Percentiles rank a stretch among this genome's conserved stretches.
Conservation (phyloP, 2,113 vertebrate genomes). For the Pungitius pungitius region DNA sequence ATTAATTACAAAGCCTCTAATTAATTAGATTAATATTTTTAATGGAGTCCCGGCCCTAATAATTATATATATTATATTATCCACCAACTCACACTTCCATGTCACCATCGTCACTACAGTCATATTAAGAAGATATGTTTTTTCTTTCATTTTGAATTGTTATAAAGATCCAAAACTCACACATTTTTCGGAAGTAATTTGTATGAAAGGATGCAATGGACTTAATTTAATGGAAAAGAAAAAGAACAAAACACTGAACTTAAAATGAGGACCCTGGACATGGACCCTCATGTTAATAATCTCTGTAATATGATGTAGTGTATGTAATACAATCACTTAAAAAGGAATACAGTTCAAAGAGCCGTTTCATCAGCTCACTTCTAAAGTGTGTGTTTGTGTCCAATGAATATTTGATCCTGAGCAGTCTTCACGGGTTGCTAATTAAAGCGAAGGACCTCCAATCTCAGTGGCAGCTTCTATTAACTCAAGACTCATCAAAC, state of each 20-base stretch:
- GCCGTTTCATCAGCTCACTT: constrained; percentile 27
- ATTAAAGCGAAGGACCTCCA: constrained; percentile 59
- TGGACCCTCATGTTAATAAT: neutral
- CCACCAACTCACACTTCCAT: neutral
- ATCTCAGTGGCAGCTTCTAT: constrained; percentile 30
- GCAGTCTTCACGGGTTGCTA: constrained; percentile 36
- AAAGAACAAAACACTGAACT: neutral
- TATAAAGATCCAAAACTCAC: no score
- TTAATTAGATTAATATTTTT: no score
- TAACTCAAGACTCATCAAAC: constrained; percentile 42
- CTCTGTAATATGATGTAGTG: neutral
- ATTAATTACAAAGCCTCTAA: no score
- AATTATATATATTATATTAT: no score
- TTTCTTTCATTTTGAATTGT: no score
- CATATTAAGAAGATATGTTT: neutral
- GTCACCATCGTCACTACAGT: neutral
- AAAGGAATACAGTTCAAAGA: constrained; percentile 33
- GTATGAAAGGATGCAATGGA: neutral
- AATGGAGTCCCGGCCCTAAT: no score
- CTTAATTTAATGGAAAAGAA: no score
- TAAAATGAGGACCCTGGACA: no score
- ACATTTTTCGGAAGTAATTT: neutral
- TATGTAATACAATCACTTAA: neutral
- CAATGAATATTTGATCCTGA: constrained; percentile 33
- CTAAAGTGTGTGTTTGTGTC: neutral